Evolutionary conservation across 2,797 vertebrate genomes (phyloP).

Genomic region (Pangasius mekongensis): DNA sequence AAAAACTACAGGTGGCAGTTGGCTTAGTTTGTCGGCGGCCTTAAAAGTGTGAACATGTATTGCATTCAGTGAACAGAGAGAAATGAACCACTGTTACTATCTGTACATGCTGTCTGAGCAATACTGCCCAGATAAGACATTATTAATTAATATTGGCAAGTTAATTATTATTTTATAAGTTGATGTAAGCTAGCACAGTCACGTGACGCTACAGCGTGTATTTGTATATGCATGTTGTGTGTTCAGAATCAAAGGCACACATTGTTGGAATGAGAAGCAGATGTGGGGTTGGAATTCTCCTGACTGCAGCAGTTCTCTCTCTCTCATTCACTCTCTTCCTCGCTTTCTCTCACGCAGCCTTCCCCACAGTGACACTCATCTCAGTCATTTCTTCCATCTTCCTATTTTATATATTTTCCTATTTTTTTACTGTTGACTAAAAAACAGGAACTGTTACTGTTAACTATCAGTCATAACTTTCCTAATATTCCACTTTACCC

Average conservation of each 20-base stretch:
- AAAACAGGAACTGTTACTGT: background rate
- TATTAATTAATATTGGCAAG: background rate
- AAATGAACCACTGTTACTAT: background rate
- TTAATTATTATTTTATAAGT: background rate
- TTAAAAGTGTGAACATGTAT: background rate
- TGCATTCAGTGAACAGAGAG: background rate
- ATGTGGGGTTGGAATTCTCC: constrained; percentile 86
- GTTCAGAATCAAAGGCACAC: constrained; percentile 78
- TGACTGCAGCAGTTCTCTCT: constrained; percentile 81
- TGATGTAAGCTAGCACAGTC: background rate
- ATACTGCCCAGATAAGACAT: background rate
- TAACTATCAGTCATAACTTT: background rate
- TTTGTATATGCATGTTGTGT: constrained; percentile 30
- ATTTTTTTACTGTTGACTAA: background rate
- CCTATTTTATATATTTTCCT: background rate
- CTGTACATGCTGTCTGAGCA: constrained; percentile 1
- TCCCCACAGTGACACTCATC: constrained; percentile 10
- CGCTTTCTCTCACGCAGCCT: constrained; percentile 44
- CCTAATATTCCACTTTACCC: background rate
- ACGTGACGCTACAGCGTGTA: background rate
- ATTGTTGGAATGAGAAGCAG: constrained; percentile 92
- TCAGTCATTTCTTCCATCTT: background rate
- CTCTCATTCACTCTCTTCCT: constrained; percentile 38
- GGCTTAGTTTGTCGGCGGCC: background rate
- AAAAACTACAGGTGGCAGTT: background rate